These are phyloP conservation scores for Pinna nobilis DNA, from an alignment of 1,140 invertebrate genomes.

Conservation along the genomic window DNA sequence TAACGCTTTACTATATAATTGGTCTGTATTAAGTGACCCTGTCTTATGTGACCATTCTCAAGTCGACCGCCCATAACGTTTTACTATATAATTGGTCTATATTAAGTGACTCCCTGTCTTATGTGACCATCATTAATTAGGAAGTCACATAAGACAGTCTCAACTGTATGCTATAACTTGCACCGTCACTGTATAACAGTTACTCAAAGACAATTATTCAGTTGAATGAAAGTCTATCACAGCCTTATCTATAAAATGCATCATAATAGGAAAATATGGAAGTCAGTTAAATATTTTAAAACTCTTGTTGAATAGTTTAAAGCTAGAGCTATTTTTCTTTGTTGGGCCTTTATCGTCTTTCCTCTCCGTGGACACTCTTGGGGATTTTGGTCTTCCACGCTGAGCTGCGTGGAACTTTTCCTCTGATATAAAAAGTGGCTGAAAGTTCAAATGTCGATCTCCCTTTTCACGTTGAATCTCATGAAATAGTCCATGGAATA, in stretches of 20 bases:
- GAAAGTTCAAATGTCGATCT: constrained; percentile 58
- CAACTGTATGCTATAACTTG: too few relatives aligned
- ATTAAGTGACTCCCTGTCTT: too few relatives aligned
- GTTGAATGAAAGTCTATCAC: too few relatives aligned
- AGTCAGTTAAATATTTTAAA: constrained; percentile 72
- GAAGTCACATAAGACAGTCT: too few relatives aligned
- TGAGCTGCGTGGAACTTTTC: constrained; percentile 56
- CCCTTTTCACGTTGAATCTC: constrained; percentile 66
- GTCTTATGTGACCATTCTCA: too few relatives aligned
- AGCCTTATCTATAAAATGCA: too few relatives aligned
- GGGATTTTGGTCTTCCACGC: constrained; percentile 61
- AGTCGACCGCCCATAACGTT: too few relatives aligned
- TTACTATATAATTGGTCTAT: too few relatives aligned
- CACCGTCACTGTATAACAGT: too few relatives aligned
- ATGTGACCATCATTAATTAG: too few relatives aligned
- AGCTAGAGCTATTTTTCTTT: constrained; percentile 66
- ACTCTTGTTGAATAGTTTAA: constrained; percentile 69
- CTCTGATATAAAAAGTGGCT: constrained; percentile 68
- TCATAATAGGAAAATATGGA: not conserved
- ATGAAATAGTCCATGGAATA: constrained; percentile 70
- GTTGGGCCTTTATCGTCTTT: constrained; percentile 61
- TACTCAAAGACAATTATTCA: not conserved
- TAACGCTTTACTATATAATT: too few relatives aligned
- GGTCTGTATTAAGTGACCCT: too few relatives aligned
- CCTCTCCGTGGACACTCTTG: constrained; percentile 53